Evolutionary conservation across 2,113 vertebrate genomes (phyloP).

Genomic region (Gymnobelideus leadbeateri): DNA sequence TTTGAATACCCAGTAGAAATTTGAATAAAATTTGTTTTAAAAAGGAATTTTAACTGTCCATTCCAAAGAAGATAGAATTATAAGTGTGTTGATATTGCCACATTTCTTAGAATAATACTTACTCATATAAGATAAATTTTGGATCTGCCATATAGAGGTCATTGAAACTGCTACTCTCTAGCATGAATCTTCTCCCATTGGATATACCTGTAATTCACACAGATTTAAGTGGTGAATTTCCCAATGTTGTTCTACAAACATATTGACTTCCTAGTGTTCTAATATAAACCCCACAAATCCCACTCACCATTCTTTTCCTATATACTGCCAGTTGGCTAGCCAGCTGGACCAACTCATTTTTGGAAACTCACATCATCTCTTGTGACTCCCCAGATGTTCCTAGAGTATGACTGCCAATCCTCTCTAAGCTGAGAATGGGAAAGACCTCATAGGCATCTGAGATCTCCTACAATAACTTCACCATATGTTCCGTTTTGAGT

Average conservation of each 20-base stretch:
- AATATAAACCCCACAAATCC: slow-evolving; percentile 5
- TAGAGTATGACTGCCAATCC: slow-evolving; percentile 37
- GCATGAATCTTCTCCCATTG: not conserved
- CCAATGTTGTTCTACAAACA: not conserved
- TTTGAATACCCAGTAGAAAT: not conserved
- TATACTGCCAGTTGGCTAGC: slow-evolving; percentile 25
- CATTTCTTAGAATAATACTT: not conserved
- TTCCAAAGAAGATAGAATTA: not conserved
- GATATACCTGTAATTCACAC: not conserved
- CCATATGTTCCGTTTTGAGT: slow-evolving; percentile 32
- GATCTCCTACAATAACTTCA: slow-evolving; percentile 18
- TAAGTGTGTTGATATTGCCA: not conserved
- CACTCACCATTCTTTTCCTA: not conserved
- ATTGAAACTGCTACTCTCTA: not conserved
- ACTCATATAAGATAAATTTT: not conserved
- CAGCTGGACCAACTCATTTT: slow-evolving; percentile 45
- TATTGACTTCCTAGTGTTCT: not conserved
- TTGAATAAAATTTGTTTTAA: not conserved
- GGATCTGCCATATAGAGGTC: not conserved
- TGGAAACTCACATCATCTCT: slow-evolving; percentile 39
- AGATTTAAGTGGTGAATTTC: not conserved
- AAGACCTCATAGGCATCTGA: slow-evolving; percentile 22
- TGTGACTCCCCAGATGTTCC: slow-evolving; percentile 52
- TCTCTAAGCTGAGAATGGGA: slow-evolving; percentile 31
- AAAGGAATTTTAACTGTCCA: not conserved